Evolutionary conservation across 2,888 invertebrate species (phyloP), one percentile per base, ranked within the genome.

Genomic region (Augiades crinisus): DNA sequence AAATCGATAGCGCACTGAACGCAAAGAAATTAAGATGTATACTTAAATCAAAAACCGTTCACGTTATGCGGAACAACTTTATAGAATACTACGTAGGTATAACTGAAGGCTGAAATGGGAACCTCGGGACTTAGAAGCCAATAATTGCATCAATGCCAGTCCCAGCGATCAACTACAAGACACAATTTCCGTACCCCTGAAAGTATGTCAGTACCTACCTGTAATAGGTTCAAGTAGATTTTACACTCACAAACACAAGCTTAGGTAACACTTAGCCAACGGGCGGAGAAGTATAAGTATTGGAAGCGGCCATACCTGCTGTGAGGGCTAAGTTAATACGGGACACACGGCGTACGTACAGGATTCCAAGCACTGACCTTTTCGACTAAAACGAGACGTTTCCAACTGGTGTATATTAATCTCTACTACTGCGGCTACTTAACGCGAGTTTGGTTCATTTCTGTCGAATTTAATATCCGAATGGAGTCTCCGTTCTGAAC

Each of bases 361-460:
- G 38, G n/a, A 24, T 16, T 37, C 14, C 7, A 36, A 37, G 36
- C 55, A 63, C 63, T 62, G 58, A 64, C 62, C 60, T 62, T 62
- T 34, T 53, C 43, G 40, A 27, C 45, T 54, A 52, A 36, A 57
- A 53, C 21, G 55, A 50, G 14, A 44, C 36, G 54, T 45, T 55
- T 47, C 54, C 54, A 46, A 47, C 49, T 58, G 50, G 36, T 33
- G 53, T 53, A 47, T 60, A 57, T 52, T 33, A 55, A 59, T 57
- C 54, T 51, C 53, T 51, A 53, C 53, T 54, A 54, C 56, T 56
- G 65, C 65, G 70, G 75, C 80, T 82, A 85, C 86, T 86, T 78
- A 69, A 72, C 76, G 78, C 80, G 73, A 68, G 75, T 78, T 82
- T 75, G 74, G 80, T 75, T 78, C 88, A 88, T 88, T 81, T 87